Conservation (phyloP, 2,113 vertebrate genomes). For the Eulemur rufifrons region DNA sequence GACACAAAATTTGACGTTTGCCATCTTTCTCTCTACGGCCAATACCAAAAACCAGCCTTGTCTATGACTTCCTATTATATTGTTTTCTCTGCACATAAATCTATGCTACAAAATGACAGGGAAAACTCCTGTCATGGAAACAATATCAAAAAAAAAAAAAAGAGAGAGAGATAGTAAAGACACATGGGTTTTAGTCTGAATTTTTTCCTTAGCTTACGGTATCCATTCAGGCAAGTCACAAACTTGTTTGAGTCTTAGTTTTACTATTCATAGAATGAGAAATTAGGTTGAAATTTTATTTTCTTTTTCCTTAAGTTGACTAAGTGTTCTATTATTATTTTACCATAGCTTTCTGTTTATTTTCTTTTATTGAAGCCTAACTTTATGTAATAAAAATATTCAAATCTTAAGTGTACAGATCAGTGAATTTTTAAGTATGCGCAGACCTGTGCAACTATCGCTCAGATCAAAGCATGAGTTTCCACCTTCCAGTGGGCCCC, state of each 20-base stretch:
- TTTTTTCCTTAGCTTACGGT: not conserved
- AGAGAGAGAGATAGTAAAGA: not conserved
- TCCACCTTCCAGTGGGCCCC: not conserved
- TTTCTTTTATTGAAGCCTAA: not conserved
- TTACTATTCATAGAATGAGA: not conserved
- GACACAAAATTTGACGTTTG: conserved; percentile 28
- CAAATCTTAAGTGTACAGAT: not conserved
- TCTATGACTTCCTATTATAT: not conserved
- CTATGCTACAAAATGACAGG: not conserved
- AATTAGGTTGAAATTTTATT: not conserved
- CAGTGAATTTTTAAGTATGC: not conserved
- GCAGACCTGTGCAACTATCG: not conserved
- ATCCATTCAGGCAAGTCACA: not conserved
- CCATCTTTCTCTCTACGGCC: not conserved
- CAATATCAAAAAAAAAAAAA: not conserved
- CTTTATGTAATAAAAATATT: not conserved
- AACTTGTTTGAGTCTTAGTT: not conserved
- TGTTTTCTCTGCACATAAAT: not conserved
- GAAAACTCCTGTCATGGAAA: not conserved
- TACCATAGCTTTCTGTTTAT: not conserved
- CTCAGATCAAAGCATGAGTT: not conserved
- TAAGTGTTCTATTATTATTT: not conserved
- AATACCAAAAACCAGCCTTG: not conserved
- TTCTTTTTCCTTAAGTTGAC: not conserved
- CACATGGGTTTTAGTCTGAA: not conserved